Base-by-base conservation (phyloP, 2,797 vertebrate genomes). In the Cirrhinus mrigala region DNA sequence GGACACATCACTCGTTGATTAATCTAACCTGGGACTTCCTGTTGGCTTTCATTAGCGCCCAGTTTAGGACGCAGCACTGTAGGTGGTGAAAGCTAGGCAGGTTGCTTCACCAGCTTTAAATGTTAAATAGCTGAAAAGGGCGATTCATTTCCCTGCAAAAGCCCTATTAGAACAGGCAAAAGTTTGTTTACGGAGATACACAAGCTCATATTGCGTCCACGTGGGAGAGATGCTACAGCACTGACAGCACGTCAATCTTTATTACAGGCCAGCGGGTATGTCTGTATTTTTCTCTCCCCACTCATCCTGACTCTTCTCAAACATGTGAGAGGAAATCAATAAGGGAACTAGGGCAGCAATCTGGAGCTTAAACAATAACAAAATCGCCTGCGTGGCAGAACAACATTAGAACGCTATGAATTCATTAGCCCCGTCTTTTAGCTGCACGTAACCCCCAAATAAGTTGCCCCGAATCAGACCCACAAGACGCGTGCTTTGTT, bases 21-120 rank as follows among this genome's bases (percentile, higher is more conserved):
- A 29, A 48, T 69, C 15, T 46, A 40, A 58, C 50, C 29, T 81
- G 90, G 89, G 87, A 91, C 89, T 92, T 94, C 91, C 92, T 94
- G 94, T 91, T 93, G 92, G 93, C 93, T 95, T 93, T 94, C 94
- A 94, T 94, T 93, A 94, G 92, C 89, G 84, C 88, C 14, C 77
- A 86, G 90, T 93, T 93, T 92, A 85, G 91, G 92, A 91, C 90
- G 88, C 89, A 85, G 69, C 50, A 73, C 87, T 88, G 92, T 94
- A 94, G 93, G 91, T 60, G 85, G n/a, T 22, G 22, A 11, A 66
- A 60, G 86, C 91, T 83, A 89, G 89, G 88, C 89, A 92, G 89
- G 90, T 92, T 90, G 90, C 91, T 93, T 92, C 18, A 68, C 40
- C 40, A 22, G 12, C 33, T 52, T 37, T 22, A 76, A 48, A 29